Conservation (phyloP, 2,113 vertebrate genomes). For the Orthochromis malagaraziensis region DNA sequence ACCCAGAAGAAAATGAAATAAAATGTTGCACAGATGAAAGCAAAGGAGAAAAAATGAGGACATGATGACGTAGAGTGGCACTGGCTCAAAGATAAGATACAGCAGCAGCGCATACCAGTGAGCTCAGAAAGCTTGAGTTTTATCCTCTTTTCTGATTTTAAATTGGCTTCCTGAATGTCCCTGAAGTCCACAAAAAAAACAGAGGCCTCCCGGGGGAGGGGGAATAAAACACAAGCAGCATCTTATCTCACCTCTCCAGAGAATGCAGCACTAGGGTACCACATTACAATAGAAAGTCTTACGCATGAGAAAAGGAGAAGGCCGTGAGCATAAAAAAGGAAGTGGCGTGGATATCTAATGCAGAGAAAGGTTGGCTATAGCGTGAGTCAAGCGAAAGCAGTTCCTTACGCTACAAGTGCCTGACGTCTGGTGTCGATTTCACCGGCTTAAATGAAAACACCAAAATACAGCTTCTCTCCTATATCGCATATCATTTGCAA, state of each 20-base stretch:
- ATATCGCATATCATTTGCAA: not conserved
- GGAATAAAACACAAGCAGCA: conserved; percentile 11
- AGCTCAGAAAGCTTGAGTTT: conserved; percentile 18
- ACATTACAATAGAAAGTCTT: not conserved
- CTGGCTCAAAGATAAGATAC: conserved; percentile 14
- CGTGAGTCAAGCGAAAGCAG: conserved; percentile 33
- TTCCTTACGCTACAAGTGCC: not conserved
- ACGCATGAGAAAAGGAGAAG: conserved; percentile 20
- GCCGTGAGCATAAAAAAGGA: not conserved
- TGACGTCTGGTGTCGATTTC: not conserved
- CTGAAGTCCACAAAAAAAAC: not conserved
- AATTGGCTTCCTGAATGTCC: conserved; percentile 20
- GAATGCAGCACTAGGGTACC: not conserved
- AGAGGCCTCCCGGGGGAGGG: not conserved
- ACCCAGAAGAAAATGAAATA: not conserved
- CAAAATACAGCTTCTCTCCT: not conserved
- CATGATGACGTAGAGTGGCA: not conserved
- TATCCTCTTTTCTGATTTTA: conserved; percentile 39
- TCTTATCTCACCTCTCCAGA: conserved; percentile 36
- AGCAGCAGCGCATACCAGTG: conserved; percentile 3
- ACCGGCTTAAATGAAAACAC: not conserved
- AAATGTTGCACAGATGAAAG: not conserved
- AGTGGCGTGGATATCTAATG: not conserved
- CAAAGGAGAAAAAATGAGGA: not conserved
- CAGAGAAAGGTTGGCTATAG: conserved; percentile 1